Base-by-base conservation (phyloP, 2,888 invertebrate species). In the Conus canariensis region DNA sequence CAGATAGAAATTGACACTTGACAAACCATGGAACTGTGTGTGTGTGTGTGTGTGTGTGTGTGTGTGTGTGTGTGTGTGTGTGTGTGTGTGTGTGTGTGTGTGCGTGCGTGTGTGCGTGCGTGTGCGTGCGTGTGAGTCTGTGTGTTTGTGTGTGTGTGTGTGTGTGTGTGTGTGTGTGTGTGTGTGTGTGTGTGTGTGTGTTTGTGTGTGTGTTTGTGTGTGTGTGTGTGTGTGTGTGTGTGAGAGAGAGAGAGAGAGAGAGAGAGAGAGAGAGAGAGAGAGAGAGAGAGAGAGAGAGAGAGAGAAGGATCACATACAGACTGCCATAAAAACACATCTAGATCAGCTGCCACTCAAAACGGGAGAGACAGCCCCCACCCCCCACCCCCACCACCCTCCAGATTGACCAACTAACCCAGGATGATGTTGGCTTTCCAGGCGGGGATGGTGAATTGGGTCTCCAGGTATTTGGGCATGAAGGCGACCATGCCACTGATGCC, bases 391-490 rank as follows among this genome's bases (percentile, higher is more conserved):
- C 30, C 30, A 30, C 45, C 45, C 45, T 4, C 14, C 9, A 45
- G 25, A 30, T 30, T 82, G 82, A 82, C 30, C 19, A 19, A 70
- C 93, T 88, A 91, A 95, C 95, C 95, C 67, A 94, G 85, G 9
- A 94, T 87, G 4, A 94, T 90, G 89, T 95, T 95, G 0, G 94
- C 94, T 87, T 94, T 93, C 93, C 94, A 94, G 0, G 94, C 91
- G 0, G 94, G 94, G 19, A 94, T 91, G 91, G 91, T 92, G 90
- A 94, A 95, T 90, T 95, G 94, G 9, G 93, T 92, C 88, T 95
- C 95, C 22, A 95, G 74, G 91, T 94, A 95, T 90, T 95, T 95
- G 10, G 94, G 94, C 45, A 91, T 88, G 87, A 95, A 95, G 0
- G 94, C 90, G 14, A 94, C 25, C 86, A 92, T 91, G 3, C 94